A percentile compares a stretch with the other conserved stretches of the same genome.
These are phyloP conservation scores for Cylloceria caligata DNA, from an alignment of 2,888 invertebrate species.

Conservation along the genomic window DNA sequence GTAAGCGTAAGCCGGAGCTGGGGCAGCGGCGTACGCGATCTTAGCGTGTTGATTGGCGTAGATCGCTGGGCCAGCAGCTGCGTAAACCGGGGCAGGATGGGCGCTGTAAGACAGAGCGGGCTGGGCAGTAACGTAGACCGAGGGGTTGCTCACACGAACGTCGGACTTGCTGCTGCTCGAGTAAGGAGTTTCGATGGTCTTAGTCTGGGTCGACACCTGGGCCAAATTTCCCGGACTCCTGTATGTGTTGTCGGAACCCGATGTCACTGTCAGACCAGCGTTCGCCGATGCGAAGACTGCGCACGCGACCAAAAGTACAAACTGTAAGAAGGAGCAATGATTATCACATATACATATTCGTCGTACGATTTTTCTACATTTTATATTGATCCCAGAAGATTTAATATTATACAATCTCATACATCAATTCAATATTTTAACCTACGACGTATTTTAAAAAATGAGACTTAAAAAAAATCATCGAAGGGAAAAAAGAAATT, in stretches of 20 bases:
- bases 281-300: conserved; percentile 80
- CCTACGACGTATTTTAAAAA: no score
- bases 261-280: conserved; percentile 83
- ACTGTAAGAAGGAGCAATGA: conserved; percentile 29
- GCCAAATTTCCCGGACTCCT: conserved; percentile 88
- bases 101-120: conserved; percentile 56
- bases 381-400: no score
- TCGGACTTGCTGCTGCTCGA: conserved; percentile 90
- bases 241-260: conserved; percentile 84
- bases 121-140: conserved; percentile 63
- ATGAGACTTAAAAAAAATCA: no score
- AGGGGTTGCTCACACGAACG: conserved; percentile 88
- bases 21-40: conserved; percentile 51
- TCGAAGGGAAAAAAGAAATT: neutral
- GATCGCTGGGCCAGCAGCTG: conserved; percentile 47
- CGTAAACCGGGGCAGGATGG: conserved; percentile 53
- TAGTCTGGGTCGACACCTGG: conserved; percentile 88
- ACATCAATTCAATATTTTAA: no score
- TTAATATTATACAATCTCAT: no score
- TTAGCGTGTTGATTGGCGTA: conserved; percentile 56
- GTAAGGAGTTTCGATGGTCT: conserved; percentile 90
- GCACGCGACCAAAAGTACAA: conserved; percentile 85
- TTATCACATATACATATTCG: neutral
- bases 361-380: no score
- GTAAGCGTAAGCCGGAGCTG: conserved; percentile 42